Evolutionary conservation across 2,797 vertebrate genomes (phyloP).

Genomic region (Anniella stebbinsi): DNA sequence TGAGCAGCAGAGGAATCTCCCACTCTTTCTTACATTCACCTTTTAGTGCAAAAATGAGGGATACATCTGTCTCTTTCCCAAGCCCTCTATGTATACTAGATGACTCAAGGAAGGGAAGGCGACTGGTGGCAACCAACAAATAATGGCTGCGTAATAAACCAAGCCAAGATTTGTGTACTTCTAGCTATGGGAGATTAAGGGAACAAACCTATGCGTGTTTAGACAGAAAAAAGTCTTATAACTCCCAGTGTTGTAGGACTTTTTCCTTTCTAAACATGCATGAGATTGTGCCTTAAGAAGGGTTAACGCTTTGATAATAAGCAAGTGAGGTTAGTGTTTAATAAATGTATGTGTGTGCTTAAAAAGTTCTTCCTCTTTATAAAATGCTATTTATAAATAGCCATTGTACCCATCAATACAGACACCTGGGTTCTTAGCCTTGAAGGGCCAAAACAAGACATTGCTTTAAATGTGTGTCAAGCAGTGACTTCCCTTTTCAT

Average conservation of each 20-base stretch:
- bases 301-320: constrained; percentile 34
- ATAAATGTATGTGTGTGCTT: constrained; percentile 1
- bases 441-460: no score
- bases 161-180: not conserved
- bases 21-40: not conserved
- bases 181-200: no score
- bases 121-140: not conserved
- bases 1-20: not conserved
- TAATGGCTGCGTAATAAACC: not conserved
- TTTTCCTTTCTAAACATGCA: no score
- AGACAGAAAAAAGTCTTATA: no score
- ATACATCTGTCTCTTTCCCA: not conserved
- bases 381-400: constrained; percentile 5
- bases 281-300: not conserved
- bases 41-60: not conserved
- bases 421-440: not conserved
- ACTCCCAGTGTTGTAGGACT: no score
- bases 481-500: no score
- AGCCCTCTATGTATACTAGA: not conserved
- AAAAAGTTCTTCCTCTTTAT: constrained; percentile 43
- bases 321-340: constrained; percentile 26
- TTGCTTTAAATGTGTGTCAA: no score
- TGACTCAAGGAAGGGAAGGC: not conserved
- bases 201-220: no score
- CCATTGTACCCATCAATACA: constrained; percentile 29